Conservation (phyloP, 2,888 invertebrate species). For the Acrocyrtus sp. region DNA sequence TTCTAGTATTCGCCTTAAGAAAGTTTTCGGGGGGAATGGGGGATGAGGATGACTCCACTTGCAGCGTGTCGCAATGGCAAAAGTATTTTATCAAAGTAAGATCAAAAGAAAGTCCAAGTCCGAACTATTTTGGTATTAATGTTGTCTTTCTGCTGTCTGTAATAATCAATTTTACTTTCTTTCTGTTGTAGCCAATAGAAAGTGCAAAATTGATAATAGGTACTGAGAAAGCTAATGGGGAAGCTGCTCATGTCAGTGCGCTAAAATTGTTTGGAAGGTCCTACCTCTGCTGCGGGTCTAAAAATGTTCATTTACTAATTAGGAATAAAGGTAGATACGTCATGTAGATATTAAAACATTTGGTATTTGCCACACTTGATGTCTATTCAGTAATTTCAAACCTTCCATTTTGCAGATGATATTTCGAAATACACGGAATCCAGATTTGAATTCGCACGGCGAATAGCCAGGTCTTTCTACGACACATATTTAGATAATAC, state of each 20-base stretch:
- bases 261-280: slow-evolving; percentile 64
- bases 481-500: slow-evolving; percentile 25
- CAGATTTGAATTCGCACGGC: slow-evolving; percentile 66
- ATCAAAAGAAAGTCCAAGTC: neutral
- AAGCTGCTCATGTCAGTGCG: slow-evolving; percentile 68
- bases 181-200: slow-evolving; percentile 45
- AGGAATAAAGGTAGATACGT: slow-evolving; percentile 62
- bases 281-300: slow-evolving; percentile 67
- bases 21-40: slow-evolving; percentile 69
- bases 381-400: neutral
- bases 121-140: neutral
- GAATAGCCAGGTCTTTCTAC: slow-evolving; percentile 64
- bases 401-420: slow-evolving; percentile 48
- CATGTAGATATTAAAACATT: too few relatives aligned
- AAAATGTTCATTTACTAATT: slow-evolving; percentile 68
- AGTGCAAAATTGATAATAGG: slow-evolving; percentile 58
- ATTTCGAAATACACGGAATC: slow-evolving; percentile 61
- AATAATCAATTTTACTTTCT: too few relatives aligned
- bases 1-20: slow-evolving; percentile 66
- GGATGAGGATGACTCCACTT: slow-evolving; percentile 67
- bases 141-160: neutral
- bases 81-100: slow-evolving; percentile 65
- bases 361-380: too few relatives aligned
- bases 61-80: slow-evolving; percentile 66
- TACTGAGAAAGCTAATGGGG: slow-evolving; percentile 67